Base-by-base conservation (phyloP, 2,113 vertebrate species). In the Pavo muticus region DNA sequence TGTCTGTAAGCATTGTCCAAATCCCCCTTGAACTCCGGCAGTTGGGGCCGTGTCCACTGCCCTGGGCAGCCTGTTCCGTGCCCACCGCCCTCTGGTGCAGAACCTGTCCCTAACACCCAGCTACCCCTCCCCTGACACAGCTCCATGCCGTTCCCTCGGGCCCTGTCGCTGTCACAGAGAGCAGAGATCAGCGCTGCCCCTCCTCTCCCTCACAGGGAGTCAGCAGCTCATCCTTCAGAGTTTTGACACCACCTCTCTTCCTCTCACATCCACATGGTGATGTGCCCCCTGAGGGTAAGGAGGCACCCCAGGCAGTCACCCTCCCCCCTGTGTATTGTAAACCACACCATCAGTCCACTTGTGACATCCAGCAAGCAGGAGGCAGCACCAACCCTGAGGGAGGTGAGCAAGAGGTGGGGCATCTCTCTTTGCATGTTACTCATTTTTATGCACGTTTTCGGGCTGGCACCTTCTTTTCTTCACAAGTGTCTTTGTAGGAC, bases 311-410 rank as follows among this genome's bases (percentile, higher is more conserved):
- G 11, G 20, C 18, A 9, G 25, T 27, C 37, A 15, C 10, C 13
- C 23, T 32, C 19, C 1, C 16, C 3, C 1, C 4, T 15, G 37
- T 0, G 1, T 1, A 0, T 7, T 37, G 15, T 42, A 32, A 27
- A n/a, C 32, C 0, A 1, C 1, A 2, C 17, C 2, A 0, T 19
- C 68, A 35, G 30, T 2, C 20, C 42, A 11, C 16, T 39, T 68
- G 44, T 0, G 0, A 14, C 1, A 2, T 20, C 24, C 57, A 27
- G 29, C 0, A 1, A 32, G 18, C 40, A 82, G 14, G 15, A 74
- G 61, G 11, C 44, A 25, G 63, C 24, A n/a, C 39, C 68, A 8
- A 37, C 13, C 60, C 39, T 17, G 50, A 19, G 20, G 68, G 19
- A 45, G n/a, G 15, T 72, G 27, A 68, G 13, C 7, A 6, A 6